phyloP scores from a whole-genome alignment of 2,888 invertebrate genomes.

The Orgyia antiqua region DNA sequence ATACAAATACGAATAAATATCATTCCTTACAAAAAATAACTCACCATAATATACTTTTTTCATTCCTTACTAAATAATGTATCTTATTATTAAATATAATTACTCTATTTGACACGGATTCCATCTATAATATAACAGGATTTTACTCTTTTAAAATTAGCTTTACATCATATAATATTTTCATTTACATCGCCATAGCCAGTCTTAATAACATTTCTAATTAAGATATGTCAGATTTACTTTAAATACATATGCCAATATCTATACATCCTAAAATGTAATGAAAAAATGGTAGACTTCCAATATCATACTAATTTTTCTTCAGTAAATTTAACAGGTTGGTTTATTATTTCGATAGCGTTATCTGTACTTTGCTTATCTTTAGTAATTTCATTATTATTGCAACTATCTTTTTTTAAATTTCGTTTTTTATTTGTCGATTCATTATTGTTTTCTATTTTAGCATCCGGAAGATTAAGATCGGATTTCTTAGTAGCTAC shows the following conservation, averaged over 20 bases:
- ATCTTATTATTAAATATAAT: slow-evolving; percentile 11
- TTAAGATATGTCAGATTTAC: slow-evolving; percentile 24
- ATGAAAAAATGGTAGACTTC: slow-evolving; percentile 43
- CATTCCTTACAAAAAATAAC: slow-evolving; percentile 5
- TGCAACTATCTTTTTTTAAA: slow-evolving; percentile 43
- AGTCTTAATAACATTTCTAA: slow-evolving; percentile 58
- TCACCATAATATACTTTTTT: slow-evolving; percentile 14
- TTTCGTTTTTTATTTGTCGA: slow-evolving; percentile 16
- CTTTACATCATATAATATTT: slow-evolving; percentile 10
- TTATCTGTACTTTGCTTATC: slow-evolving; percentile 35
- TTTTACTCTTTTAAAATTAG: slow-evolving; percentile 13
- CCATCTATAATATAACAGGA: slow-evolving; percentile 19
- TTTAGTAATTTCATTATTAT: slow-evolving; percentile 49
- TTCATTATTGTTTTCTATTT: slow-evolving; percentile 55
- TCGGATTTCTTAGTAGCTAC: slow-evolving; percentile 49
- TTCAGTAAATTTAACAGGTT: slow-evolving; percentile 64
- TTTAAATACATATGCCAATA: neutral
- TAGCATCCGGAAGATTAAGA: slow-evolving; percentile 39
- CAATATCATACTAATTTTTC: slow-evolving; percentile 71
- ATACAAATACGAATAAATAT: neutral
- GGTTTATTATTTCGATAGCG: slow-evolving; percentile 39
- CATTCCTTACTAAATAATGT: slow-evolving; percentile 10
- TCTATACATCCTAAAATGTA: slow-evolving; percentile 43
- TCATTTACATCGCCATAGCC: slow-evolving; percentile 29
- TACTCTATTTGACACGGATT: slow-evolving; percentile 29